Evolutionary conservation across 2,888 invertebrate genomes (phyloP).

Genomic region (Philonicus albiceps): DNA sequence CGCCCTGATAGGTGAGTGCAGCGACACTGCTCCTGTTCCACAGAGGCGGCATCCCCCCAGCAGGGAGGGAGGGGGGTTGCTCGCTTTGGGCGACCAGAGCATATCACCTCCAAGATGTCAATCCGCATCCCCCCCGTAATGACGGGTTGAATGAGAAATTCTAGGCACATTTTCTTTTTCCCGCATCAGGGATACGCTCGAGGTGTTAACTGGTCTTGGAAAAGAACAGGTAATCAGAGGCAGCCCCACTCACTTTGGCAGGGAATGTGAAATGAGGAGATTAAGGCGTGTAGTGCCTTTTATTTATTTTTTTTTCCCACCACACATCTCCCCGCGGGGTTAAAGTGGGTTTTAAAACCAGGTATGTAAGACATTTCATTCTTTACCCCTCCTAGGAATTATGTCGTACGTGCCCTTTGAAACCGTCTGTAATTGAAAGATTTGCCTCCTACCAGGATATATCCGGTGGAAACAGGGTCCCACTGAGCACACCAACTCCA

Average conservation of each 20-base stretch:
- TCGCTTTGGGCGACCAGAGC: not conserved
- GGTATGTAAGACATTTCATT: not conserved
- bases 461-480: not conserved
- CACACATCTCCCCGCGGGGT: not conserved
- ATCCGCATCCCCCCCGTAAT: not conserved
- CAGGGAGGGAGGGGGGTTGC: not conserved
- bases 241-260: not conserved
- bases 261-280: constrained; percentile 21
- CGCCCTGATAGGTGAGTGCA: not conserved
- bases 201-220: constrained; percentile 14
- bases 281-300: not conserved
- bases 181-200: not conserved
- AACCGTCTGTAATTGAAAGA: constrained; percentile 11
- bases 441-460: not conserved
- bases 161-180: not conserved
- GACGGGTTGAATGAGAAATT: not conserved
- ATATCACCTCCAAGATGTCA: constrained; percentile 21
- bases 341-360: not conserved
- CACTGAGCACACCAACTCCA: not conserved
- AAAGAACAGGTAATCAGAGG: constrained; percentile 7
- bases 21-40: not conserved
- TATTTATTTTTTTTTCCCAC: not conserved
- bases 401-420: constrained; percentile 28
- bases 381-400: not conserved
- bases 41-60: not conserved